These are phyloP conservation scores for Exephanes ischioxanthus DNA, from an alignment of 2,888 invertebrate genomes.

Conservation along the genomic window DNA sequence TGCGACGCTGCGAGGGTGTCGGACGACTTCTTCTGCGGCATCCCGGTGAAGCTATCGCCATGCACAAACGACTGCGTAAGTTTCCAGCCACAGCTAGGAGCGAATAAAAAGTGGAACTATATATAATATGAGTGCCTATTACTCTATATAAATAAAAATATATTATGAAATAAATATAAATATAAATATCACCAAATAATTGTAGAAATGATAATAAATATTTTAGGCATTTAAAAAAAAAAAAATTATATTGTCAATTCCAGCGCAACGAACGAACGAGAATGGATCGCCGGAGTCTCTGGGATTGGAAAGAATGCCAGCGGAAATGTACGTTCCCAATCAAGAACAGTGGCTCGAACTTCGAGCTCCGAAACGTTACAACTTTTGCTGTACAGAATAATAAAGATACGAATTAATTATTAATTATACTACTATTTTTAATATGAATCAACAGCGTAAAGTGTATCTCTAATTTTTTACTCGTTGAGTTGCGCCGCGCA, in stretches of 20 bases:
- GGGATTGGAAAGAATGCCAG: constrained; percentile 90
- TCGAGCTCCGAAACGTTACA: constrained; percentile 87
- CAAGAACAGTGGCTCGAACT: constrained; percentile 95
- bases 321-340: constrained; percentile 97
- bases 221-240: constrained; percentile 6
- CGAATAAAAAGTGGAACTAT: not conserved
- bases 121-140: too few species aligned
- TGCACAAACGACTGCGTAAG: constrained; percentile 84
- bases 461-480: too few species aligned
- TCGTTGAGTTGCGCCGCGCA: too few species aligned
- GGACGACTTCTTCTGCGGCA: constrained; percentile 92
- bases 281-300: constrained; percentile 82
- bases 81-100: constrained; percentile 15
- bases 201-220: not conserved
- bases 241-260: not conserved
- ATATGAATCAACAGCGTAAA: too few species aligned
- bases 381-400: constrained; percentile 78
- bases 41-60: constrained; percentile 94
- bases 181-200: not conserved
- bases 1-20: constrained; percentile 93
- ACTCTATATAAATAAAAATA: not conserved
- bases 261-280: constrained; percentile 77
- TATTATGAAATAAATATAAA: not conserved
- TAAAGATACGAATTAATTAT: not conserved
- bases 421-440: not conserved